Evolutionary conservation across 1,140 invertebrate species (phyloP).

Genomic region (Rhopalosiphum maidis): DNA sequence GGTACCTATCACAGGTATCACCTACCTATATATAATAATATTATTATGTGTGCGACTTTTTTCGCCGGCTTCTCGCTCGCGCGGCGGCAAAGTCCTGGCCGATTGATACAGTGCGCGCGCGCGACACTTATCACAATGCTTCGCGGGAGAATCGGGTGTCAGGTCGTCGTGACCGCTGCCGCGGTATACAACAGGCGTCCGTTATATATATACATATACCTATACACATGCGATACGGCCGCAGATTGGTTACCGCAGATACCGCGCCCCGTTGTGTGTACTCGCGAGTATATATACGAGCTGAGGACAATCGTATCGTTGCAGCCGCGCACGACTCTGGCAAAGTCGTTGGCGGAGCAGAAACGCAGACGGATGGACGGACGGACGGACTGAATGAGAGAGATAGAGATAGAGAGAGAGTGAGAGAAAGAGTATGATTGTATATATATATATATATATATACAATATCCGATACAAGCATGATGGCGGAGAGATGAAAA

Average conservation of each 20-base stretch:
- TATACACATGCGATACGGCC: neutral
- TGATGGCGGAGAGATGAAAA: neutral
- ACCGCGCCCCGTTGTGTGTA: neutral
- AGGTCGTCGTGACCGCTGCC: conserved; percentile 32
- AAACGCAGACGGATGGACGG: neutral
- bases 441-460: neutral
- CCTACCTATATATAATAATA: neutral
- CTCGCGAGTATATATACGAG: neutral
- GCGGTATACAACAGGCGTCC: neutral
- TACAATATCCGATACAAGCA: neutral
- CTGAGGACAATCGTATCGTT: neutral
- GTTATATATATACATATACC: neutral
- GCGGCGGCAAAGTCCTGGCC: neutral
- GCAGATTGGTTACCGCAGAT: conserved; percentile 34
- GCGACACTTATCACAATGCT: conserved; percentile 34
- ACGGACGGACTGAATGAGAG: neutral
- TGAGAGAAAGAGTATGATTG: neutral
- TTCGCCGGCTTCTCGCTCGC: neutral
- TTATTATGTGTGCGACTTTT: neutral
- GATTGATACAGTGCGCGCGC: conserved; percentile 16
- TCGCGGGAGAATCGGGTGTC: neutral
- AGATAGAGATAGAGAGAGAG: neutral
- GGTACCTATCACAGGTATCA: neutral
- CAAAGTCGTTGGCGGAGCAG: neutral
- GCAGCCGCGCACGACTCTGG: conserved; percentile 17